Evolutionary conservation across 2,797 vertebrate species (phyloP).

Genomic region (Melanotaenia maccullochi): DNA sequence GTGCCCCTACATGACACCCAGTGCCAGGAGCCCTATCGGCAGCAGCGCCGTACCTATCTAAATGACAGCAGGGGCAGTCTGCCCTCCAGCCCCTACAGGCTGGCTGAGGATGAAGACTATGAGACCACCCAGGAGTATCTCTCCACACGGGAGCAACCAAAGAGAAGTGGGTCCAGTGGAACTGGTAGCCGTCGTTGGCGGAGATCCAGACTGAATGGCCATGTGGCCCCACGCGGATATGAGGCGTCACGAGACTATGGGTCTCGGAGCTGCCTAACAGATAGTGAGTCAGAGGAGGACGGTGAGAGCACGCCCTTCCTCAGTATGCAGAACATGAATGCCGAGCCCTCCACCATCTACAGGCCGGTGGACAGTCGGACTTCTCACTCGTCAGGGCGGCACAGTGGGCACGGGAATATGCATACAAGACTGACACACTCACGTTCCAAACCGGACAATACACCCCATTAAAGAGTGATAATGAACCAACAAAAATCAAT

Average conservation of each 20-base stretch:
- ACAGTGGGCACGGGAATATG: slow-evolving; percentile 85
- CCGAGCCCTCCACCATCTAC: slow-evolving; percentile 90
- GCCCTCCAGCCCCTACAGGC: slow-evolving; percentile 94
- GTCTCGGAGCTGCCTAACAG: slow-evolving; percentile 92
- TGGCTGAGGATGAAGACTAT: slow-evolving; percentile 94
- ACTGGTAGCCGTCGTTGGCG: slow-evolving; percentile 87
- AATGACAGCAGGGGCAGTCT: slow-evolving; percentile 94
- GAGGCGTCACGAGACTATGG: slow-evolving; percentile 92
- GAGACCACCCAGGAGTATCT: slow-evolving; percentile 97
- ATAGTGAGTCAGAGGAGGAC: slow-evolving; percentile 93
- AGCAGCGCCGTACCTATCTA: slow-evolving; percentile 90
- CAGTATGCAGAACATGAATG: slow-evolving; percentile 93
- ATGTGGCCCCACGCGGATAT: slow-evolving; percentile 91
- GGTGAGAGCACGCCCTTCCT: slow-evolving; percentile 97
- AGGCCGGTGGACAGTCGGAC: slow-evolving; percentile 92
- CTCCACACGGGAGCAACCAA: slow-evolving; percentile 93
- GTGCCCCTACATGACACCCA: slow-evolving; percentile 89
- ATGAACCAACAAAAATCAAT: slow-evolving; percentile 79
- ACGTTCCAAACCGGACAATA: slow-evolving; percentile 89
- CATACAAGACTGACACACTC: slow-evolving; percentile 88
- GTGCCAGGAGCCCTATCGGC: slow-evolving; percentile 91
- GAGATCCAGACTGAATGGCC: slow-evolving; percentile 94
- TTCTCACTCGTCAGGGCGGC: slow-evolving; percentile 90
- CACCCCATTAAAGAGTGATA: slow-evolving; percentile 87
- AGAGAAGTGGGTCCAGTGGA: slow-evolving; percentile 91